Percentiles rank a stretch among this genome's conserved stretches.
Conservation (phyloP, 23 tunicate species). For the Botrylloides violaceus region DNA sequence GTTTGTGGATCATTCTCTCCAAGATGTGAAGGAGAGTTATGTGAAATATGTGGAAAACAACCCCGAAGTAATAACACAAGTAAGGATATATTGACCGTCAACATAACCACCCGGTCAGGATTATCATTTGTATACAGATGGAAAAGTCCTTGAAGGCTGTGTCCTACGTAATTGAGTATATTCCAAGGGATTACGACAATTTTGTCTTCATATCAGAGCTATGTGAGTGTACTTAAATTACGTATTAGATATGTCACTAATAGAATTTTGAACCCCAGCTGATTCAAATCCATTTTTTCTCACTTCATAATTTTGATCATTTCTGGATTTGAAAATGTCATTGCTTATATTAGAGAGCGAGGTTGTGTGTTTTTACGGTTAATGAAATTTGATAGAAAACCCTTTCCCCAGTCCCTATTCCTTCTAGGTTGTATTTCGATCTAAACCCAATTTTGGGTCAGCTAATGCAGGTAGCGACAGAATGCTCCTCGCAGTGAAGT, state of each 20-base stretch:
- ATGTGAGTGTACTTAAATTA: constrained; percentile 29
- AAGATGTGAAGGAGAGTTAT: constrained; percentile 42
- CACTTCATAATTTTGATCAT: too few species aligned
- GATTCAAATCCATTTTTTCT: too few species aligned
- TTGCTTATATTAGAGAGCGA: too few species aligned
- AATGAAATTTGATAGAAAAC: too few species aligned
- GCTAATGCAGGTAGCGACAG: too few species aligned
- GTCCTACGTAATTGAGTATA: constrained; percentile 58
- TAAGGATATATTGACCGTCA: too few species aligned
- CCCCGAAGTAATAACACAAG: constrained; percentile 65
- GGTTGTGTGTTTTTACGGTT: too few species aligned
- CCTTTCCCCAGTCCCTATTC: too few species aligned
- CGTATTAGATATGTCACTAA: neutral
- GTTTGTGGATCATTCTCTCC: constrained; percentile 3
- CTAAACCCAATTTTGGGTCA: too few species aligned
- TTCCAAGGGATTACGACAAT: constrained; percentile 68
- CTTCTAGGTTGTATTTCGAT: too few species aligned
- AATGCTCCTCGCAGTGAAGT: too few species aligned
- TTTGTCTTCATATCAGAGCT: constrained; percentile 63
- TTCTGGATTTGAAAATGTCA: too few species aligned
- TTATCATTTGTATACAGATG: constrained; percentile 27
- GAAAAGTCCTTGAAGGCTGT: constrained; percentile 54
- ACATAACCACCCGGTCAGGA: neutral
- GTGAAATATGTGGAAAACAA: constrained; percentile 48
- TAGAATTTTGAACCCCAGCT: neutral